Conservation (phyloP, 2,113 vertebrate genomes). For the Dipodomys ordii region DNA sequence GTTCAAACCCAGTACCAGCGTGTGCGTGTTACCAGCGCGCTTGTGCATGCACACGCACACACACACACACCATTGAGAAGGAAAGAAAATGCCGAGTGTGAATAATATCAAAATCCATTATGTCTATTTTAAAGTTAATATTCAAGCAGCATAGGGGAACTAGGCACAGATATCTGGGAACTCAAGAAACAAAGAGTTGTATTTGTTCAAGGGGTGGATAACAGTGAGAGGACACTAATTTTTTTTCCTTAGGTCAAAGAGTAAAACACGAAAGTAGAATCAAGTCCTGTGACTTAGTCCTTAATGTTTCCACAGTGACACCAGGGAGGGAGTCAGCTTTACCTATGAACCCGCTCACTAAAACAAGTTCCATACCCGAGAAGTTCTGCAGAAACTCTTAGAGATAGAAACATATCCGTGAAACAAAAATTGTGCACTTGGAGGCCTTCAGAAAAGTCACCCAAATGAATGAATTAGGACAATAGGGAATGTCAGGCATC, state of each 20-base stretch:
- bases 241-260: background rate
- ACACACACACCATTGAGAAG: too few species aligned
- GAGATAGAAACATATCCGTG: background rate
- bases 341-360: background rate
- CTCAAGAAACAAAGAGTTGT: background rate
- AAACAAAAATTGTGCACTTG: background rate
- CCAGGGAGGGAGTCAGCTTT: background rate
- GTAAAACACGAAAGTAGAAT: background rate
- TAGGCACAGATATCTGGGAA: background rate
- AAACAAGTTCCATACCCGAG: background rate
- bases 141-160: background rate
- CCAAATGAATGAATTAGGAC: background rate
- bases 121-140: background rate
- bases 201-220: conserved; percentile 9
- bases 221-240: background rate
- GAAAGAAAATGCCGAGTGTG: too few species aligned
- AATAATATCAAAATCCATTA: too few species aligned
- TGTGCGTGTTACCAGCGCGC: too few species aligned
- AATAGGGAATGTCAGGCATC: background rate
- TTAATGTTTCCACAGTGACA: background rate
- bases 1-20: too few species aligned
- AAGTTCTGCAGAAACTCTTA: conserved; percentile 6
- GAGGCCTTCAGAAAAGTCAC: background rate
- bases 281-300: background rate
- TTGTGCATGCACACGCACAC: too few species aligned